Conservation (phyloP, 2,797 vertebrate genomes). For the Heterohyrax brucei region DNA sequence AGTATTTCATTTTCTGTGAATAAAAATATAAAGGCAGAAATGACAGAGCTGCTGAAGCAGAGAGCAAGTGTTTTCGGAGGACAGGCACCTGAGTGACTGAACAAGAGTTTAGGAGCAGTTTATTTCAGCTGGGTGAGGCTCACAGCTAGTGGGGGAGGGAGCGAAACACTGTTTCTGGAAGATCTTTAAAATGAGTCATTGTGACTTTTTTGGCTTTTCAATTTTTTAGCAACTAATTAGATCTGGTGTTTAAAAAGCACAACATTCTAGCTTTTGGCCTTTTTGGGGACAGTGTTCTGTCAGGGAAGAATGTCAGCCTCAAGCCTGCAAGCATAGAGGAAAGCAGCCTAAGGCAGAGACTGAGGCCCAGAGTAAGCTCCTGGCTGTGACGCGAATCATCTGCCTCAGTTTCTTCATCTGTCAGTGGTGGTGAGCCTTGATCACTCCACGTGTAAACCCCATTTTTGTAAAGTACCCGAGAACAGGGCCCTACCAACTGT, state of each 20-base stretch:
- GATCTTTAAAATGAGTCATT: conserved; percentile 26
- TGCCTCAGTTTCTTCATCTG: not conserved
- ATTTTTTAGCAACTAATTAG: conserved; percentile 41
- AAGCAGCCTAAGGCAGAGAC: not conserved
- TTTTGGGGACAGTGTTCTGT: conserved; percentile 8
- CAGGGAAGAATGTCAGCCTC: not conserved
- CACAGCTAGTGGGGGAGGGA: not conserved
- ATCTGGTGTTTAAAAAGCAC: conserved; percentile 42
- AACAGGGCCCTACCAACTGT: not conserved
- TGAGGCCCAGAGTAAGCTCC: not conserved
- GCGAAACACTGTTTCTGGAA: not conserved
- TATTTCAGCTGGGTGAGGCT: not conserved
- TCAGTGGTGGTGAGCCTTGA: not conserved
- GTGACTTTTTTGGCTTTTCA: conserved; percentile 32
- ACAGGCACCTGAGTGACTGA: not conserved
- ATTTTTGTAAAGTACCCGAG: conserved; percentile 7
- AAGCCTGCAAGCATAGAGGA: conserved; percentile 8
- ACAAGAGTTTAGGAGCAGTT: not conserved
- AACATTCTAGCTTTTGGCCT: not conserved
- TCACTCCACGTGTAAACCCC: not conserved
- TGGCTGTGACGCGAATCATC: not conserved
- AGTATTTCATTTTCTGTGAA: not conserved
- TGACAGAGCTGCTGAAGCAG: not conserved
- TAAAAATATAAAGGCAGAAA: conserved; percentile 36
- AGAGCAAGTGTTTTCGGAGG: not conserved